phyloP scores from a whole-genome alignment of 1,140 invertebrate species.

The Dufourea novaeangliae region DNA sequence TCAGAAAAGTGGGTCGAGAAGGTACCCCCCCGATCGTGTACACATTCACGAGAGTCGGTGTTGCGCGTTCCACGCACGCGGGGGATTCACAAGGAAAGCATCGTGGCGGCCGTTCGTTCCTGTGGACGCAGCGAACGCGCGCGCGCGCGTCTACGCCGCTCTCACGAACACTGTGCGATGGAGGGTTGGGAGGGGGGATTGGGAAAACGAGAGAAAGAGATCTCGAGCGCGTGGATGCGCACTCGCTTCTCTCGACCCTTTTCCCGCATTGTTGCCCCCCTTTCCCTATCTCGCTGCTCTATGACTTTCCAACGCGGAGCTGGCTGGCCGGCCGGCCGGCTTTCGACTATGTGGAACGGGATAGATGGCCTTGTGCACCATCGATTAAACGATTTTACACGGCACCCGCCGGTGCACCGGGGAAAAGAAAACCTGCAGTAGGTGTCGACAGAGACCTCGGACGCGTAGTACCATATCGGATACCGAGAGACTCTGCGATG shows the following conservation, averaged over 20 bases:
- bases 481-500: not conserved
- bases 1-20: slow-evolving; percentile 75
- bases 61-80: slow-evolving; percentile 40
- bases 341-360: slow-evolving; percentile 27
- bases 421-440: slow-evolving; percentile 17
- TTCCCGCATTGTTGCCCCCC: not conserved
- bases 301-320: slow-evolving; percentile 3
- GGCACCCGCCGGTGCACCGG: slow-evolving; percentile 8
- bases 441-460: not conserved
- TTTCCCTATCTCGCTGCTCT: not conserved
- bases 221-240: not conserved
- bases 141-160: slow-evolving; percentile 26
- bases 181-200: not conserved
- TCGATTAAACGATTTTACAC: slow-evolving; percentile 41
- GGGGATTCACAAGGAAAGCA: slow-evolving; percentile 47
- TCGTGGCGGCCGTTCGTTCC: slow-evolving; percentile 24
- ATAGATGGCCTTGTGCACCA: slow-evolving; percentile 26
- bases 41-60: slow-evolving; percentile 16
- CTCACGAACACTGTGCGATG: slow-evolving; percentile 5
- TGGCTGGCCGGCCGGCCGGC: slow-evolving; percentile 2
- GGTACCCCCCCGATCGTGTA: slow-evolving; percentile 68
- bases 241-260: not conserved
- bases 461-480: not conserved
- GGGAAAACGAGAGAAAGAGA: slow-evolving; percentile 27
- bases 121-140: slow-evolving; percentile 41